Conservation (phyloP, 2,797 vertebrate genomes). For the Microctenopoma stevenorrisi region DNA sequence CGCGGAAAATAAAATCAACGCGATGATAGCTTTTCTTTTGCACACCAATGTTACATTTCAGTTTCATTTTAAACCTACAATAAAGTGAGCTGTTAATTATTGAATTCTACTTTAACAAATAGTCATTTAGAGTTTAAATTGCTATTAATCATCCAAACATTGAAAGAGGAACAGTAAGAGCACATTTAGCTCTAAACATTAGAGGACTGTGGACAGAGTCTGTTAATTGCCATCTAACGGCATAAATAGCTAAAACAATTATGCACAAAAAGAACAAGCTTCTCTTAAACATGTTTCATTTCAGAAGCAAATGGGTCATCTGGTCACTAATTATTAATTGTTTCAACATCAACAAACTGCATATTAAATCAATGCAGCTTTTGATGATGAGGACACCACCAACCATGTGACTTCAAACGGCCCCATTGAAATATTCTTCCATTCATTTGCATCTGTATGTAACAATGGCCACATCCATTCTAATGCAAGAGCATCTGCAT, state of each 20-base stretch:
- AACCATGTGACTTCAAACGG: conserved; percentile 72
- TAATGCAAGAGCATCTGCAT: conserved; percentile 40
- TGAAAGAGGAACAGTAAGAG: conserved; percentile 52
- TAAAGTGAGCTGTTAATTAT: conserved; percentile 26
- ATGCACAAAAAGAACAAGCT: conserved; percentile 75
- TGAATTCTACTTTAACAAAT: conserved; percentile 47
- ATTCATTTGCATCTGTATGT: conserved; percentile 69
- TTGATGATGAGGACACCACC: conserved; percentile 74
- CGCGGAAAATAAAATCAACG: conserved; percentile 28
- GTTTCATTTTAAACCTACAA: conserved; percentile 7
- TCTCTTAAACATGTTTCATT: conserved; percentile 76
- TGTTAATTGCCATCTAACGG: conserved; percentile 78
- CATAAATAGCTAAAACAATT: conserved; percentile 79
- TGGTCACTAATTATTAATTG: conserved; percentile 84
- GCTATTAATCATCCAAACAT: conserved; percentile 62
- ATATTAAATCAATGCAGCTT: conserved; percentile 75
- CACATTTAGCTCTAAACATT: conserved; percentile 59
- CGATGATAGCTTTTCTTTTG: conserved; percentile 6
- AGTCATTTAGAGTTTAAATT: conserved; percentile 52
- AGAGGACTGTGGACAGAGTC: conserved; percentile 62
- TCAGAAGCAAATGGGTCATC: conserved; percentile 78
- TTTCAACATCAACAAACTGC: conserved; percentile 78
- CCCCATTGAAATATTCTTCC: conserved; percentile 54
- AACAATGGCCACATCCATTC: conserved; percentile 47
- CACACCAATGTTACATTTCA: background rate